Conservation (phyloP, 35 echinoderm and acorn worm species). For the Ptychodera flava region DNA sequence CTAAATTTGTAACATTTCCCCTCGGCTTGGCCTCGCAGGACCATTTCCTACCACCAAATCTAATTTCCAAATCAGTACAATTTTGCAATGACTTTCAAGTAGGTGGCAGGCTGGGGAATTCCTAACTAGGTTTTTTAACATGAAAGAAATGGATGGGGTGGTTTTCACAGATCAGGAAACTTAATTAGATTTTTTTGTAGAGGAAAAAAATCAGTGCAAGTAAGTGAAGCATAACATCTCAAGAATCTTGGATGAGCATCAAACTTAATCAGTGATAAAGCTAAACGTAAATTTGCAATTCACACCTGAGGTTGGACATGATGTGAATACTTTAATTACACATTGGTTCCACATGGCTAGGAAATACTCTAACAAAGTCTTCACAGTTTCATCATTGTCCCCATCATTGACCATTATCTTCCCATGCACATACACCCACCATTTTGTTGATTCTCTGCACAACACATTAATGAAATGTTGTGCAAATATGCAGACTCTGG, state of each 20-base stretch:
- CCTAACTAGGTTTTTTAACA: background rate
- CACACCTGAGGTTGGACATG: background rate
- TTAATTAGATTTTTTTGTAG: background rate
- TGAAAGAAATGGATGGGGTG: background rate
- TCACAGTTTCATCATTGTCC: background rate
- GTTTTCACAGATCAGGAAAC: background rate
- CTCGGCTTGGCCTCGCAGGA: background rate
- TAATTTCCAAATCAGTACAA: background rate
- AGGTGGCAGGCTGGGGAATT: background rate
- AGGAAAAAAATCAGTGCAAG: background rate
- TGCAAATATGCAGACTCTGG: background rate
- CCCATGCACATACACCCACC: background rate
- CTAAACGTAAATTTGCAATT: background rate
- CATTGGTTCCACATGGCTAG: background rate
- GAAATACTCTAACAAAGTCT: background rate
- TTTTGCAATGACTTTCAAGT: background rate
- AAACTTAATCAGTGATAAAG: background rate
- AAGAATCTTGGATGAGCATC: background rate
- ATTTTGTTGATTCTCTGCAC: background rate
- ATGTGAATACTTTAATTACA: background rate
- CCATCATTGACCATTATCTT: no score
- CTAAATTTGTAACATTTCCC: no score
- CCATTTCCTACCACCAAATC: background rate
- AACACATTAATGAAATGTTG: slow-evolving; percentile 2
- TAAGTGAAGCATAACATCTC: background rate